Percentiles rank a stretch among this genome's conserved stretches.
These are phyloP conservation scores for Glomeris maerens DNA, from an alignment of 1,140 invertebrate species.

Conservation along the genomic window DNA sequence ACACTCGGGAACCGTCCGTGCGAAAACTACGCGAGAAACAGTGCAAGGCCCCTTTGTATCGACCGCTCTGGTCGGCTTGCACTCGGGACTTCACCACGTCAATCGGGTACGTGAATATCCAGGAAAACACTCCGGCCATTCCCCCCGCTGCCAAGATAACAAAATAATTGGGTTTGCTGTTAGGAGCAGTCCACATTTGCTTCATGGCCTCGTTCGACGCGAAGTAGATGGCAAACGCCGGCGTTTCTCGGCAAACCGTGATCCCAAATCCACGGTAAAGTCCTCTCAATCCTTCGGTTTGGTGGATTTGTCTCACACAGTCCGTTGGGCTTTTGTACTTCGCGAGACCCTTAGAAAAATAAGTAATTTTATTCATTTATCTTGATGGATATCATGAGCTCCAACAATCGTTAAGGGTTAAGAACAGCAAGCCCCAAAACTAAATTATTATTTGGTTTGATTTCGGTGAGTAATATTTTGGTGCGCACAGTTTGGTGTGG, in stretches of 20 bases:
- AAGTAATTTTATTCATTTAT: too few relatives aligned
- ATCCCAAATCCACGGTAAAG: conserved; percentile 57
- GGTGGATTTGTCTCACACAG: conserved; percentile 47
- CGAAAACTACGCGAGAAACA: conserved; percentile 52
- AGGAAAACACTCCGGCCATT: conserved; percentile 63
- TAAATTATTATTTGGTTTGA: too few relatives aligned
- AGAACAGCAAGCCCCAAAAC: too few relatives aligned
- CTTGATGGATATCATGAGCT: too few relatives aligned
- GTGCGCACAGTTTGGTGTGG: too few relatives aligned
- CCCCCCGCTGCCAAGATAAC: conserved; percentile 62
- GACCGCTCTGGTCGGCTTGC: conserved; percentile 52
- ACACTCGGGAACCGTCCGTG: conserved; percentile 48
- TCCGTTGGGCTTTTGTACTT: conserved; percentile 40
- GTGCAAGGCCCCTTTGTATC: conserved; percentile 51
- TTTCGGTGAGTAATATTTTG: too few relatives aligned
- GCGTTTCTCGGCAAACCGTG: conserved; percentile 50
- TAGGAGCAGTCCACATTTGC: conserved; percentile 27
- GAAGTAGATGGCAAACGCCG: conserved; percentile 57
- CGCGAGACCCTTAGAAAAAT: too few relatives aligned
- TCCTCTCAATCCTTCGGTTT: conserved; percentile 45
- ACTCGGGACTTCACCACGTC: conserved; percentile 80
- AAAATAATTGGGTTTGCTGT: conserved; percentile 28
- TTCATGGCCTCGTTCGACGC: conserved; percentile 46
- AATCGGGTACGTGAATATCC: conserved; percentile 70
- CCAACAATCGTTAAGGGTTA: too few relatives aligned